These are phyloP conservation scores for Psittacara wagleri DNA, from an alignment of 2,113 vertebrate genomes.

Conservation along the genomic window DNA sequence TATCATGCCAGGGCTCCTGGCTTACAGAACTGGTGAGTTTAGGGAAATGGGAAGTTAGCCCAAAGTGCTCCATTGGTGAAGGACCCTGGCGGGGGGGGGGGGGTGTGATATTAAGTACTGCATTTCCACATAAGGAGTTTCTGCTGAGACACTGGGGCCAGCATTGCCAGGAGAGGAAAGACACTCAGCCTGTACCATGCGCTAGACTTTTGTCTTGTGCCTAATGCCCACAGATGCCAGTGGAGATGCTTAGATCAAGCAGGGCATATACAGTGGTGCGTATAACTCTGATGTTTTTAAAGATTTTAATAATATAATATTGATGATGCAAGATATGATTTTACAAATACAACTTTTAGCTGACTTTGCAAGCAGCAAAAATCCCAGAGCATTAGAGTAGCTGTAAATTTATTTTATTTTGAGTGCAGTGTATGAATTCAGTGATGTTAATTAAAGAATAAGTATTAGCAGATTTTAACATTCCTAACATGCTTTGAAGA, in stretches of 20 bases:
- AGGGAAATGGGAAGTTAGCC: not conserved
- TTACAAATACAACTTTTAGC: not conserved
- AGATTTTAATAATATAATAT: not conserved
- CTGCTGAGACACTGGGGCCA: not conserved
- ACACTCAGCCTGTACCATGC: not conserved
- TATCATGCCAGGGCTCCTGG: not conserved
- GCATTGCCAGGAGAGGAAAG: not conserved
- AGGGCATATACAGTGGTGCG: not conserved
- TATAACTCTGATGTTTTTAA: not conserved
- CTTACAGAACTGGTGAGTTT: not conserved
- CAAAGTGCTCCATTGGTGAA: not conserved
- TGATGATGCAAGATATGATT: not conserved
- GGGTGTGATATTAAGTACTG: too few species aligned
- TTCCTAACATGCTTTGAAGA: constrained; percentile 42
- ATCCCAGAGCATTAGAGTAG: not conserved
- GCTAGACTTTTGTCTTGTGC: not conserved
- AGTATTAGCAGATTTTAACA: constrained; percentile 14
- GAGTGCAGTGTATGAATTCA: not conserved
- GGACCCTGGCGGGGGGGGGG: too few species aligned
- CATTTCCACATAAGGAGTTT: not conserved
- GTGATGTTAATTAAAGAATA: constrained; percentile 41
- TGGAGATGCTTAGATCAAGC: not conserved
- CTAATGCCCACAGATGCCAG: not conserved
- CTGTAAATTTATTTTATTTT: not conserved
- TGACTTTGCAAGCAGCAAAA: not conserved